A percentile compares a stretch with the other conserved stretches of the same genome.
Conservation (phyloP, 2,797 vertebrate species). For the Onychomys torridus region DNA sequence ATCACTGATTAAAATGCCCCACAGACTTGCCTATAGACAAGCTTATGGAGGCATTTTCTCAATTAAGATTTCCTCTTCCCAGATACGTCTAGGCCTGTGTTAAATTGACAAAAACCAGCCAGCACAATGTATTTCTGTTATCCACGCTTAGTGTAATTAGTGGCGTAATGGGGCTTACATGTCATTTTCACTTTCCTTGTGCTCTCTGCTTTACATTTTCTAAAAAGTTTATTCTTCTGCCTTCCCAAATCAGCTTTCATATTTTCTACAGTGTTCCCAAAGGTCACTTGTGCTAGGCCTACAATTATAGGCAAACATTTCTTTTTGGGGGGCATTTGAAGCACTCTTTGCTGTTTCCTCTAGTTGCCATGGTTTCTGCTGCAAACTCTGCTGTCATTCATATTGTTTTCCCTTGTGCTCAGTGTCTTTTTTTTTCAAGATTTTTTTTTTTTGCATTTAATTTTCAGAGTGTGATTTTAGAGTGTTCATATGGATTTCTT, state of each 20-base stretch:
- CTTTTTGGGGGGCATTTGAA: background rate
- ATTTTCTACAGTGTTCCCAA: background rate
- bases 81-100: background rate
- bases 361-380: background rate
- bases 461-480: background rate
- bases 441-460: background rate
- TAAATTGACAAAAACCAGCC: background rate
- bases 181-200: slow-evolving; percentile 9
- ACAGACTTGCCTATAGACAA: background rate
- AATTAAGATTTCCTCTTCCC: background rate
- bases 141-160: background rate
- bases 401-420: background rate
- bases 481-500: background rate
- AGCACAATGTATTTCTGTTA: background rate
- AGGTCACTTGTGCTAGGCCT: background rate
- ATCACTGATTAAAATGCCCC: background rate
- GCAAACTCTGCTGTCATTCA: background rate
- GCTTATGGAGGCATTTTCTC: background rate
- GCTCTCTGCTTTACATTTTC: background rate
- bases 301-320: background rate
- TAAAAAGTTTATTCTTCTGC: background rate
- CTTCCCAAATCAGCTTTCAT: background rate
- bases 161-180: background rate
- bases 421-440: background rate
- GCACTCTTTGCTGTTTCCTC: background rate